Evolutionary conservation across 2,888 invertebrate genomes (phyloP), one percentile per base, ranked within the genome.

Genomic region (Agonopterix subpropinquella): DNA sequence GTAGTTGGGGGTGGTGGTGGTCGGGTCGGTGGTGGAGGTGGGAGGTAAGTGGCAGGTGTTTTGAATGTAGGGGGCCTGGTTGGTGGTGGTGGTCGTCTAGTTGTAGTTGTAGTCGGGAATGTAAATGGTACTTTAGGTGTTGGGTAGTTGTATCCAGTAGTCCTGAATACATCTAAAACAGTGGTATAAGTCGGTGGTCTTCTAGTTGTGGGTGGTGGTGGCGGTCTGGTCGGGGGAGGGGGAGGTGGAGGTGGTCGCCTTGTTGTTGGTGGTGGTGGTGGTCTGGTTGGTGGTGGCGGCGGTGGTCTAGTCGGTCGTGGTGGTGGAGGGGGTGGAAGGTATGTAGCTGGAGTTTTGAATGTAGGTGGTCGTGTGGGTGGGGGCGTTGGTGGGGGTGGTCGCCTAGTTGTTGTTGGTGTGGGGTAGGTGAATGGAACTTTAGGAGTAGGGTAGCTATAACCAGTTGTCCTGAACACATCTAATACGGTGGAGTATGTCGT

Each of bases 381-480:
- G 2, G 58, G 55, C 5, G 58, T 60, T 1, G 60, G 50, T 2
- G 62, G 59, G 7, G 57, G 58, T 7, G 58, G 53, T 8, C 55
- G 52, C 48, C 11, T 57, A 49, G n/a, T 51, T n/a, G 43, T 53
- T 53, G n/a, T 51, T 13, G 15, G 56, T 51, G 11, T 55, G 51
- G 77, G 77, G 49, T 64, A 64, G 0, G 75, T 73, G 44, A 78
- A 78, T 2, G 73, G 67, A 11, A 73, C 55, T 47, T 56, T 71
- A 1, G 80, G 80, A 7, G 56, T 61, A 0, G 79, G 73, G 47
- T 80, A 80, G 0, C 61, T 58, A 55, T 80, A 80, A 0, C 77
- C 78, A 2, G 77, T 78, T 0, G 77, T 77, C 60, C 59, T 63
- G 1, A 60, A 57, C 2, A 57, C 57, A 4, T 53, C 58, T 11